Conservation (phyloP, 2,888 invertebrate species). For the Xestia ashworthii region DNA sequence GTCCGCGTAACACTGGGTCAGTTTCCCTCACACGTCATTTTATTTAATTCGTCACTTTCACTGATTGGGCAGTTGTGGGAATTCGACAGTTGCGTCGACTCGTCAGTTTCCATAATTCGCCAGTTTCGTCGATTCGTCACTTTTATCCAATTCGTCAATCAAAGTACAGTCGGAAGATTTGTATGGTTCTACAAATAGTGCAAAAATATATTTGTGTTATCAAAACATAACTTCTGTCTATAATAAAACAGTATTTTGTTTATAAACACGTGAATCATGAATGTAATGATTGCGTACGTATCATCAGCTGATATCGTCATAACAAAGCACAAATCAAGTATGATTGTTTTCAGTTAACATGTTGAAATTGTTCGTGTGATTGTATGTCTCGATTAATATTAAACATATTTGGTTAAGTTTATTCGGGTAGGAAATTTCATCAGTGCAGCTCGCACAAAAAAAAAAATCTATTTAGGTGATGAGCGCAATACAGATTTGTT, state of each 20-base stretch:
- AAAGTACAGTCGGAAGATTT: too few species aligned
- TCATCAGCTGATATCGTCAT: neutral
- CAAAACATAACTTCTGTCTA: neutral
- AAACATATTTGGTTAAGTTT: neutral
- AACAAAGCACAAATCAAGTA: constrained; percentile 5
- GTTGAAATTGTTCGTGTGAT: neutral
- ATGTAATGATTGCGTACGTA: constrained; percentile 7
- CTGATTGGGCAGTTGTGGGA: too few species aligned
- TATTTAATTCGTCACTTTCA: too few species aligned
- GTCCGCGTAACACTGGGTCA: too few species aligned
- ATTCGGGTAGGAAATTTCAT: neutral
- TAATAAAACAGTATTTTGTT: neutral
- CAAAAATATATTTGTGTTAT: neutral
- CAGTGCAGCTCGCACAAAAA: neutral
- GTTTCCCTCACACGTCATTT: too few species aligned
- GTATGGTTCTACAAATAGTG: neutral
- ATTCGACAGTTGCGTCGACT: too few species aligned
- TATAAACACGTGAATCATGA: neutral
- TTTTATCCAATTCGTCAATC: too few species aligned
- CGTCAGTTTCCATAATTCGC: too few species aligned
- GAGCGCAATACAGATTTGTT: neutral
- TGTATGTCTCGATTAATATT: neutral
- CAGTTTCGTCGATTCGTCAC: too few species aligned
- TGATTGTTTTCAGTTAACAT: constrained; percentile 13
- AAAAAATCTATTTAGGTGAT: too few species aligned